Base-by-base conservation (phyloP, 2,888 invertebrate genomes). In the Tipula helvola region DNA sequence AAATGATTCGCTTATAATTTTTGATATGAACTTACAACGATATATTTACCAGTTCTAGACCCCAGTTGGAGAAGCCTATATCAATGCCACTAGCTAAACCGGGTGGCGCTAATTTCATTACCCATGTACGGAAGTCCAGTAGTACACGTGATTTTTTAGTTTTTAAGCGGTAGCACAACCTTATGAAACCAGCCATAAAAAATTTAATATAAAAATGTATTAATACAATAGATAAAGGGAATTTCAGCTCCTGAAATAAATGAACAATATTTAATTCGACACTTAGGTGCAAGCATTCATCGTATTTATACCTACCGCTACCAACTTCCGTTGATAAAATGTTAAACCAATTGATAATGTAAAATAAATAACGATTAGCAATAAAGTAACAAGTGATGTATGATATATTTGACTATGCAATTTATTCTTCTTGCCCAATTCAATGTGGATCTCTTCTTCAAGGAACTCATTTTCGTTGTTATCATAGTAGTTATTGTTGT, bases 41-140 rank as follows among this genome's bases (percentile, higher is more conserved):
- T 88, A 99, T 95, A 16, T 97, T 97, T 86, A 99, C 97, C 89
- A 98, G 94, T 90, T 97, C 97, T 87, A 99, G 93, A 13, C 98
- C 98, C 99, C 99, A 99, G 91, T 99, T 99, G 1, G 99, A 99
- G 90, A 99, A 96, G 3, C 98, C 98, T 89, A 99, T 98, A 90
- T 99, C 99, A 87, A 99, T 94, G 2, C 98, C 98, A 90, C 98
- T 98, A 87, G 98, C 97, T 83, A 99, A 92, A 5, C 99, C 99
- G 87, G 97, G 95, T 2, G 96, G 96, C 0, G 95, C 96, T 87
- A 99, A 94, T 87, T 95, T 95, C 87, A 94, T 93, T n/a, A 97
- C 90, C 90, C 97, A 96, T 36, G 94, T 95, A 88, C 94, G 93
- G 93, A 97, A 97, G 44, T 95, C 93, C 71, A 98, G 91, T 85